phyloP scores from a whole-genome alignment of 2,113 vertebrate species.

The Pelusios castaneus region DNA sequence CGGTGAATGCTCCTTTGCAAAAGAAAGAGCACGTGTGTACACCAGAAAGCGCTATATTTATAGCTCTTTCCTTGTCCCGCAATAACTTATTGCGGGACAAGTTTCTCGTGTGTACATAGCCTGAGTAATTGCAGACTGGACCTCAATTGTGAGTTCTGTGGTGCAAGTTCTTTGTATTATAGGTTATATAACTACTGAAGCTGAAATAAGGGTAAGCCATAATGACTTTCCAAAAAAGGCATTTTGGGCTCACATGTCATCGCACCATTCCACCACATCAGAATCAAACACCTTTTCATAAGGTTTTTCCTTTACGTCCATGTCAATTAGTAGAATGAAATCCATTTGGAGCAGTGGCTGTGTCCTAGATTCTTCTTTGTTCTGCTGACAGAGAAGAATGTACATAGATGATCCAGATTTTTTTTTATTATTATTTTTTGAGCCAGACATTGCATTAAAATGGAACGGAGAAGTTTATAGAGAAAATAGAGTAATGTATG shows the following conservation, averaged over 20 bases:
- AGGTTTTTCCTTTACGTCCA: neutral
- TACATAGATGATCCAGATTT: neutral
- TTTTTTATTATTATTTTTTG: neutral
- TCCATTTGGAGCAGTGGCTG: rapidly evolving
- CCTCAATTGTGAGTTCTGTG: neutral
- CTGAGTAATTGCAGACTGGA: neutral
- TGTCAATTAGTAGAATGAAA: neutral
- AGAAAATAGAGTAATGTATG: slow-evolving; percentile 1
- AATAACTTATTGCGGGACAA: too few species aligned
- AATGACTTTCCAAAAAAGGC: neutral
- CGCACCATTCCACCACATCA: rapidly evolving
- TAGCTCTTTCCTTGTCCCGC: too few species aligned
- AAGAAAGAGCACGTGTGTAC: too few species aligned
- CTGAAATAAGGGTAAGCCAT: neutral
- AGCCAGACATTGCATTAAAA: slow-evolving; percentile 11
- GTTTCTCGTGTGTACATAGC: too few species aligned
- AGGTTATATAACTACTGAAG: neutral
- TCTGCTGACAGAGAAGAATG: neutral
- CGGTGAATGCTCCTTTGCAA: too few species aligned
- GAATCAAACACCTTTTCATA: neutral
- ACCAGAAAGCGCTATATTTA: too few species aligned
- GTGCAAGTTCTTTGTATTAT: neutral
- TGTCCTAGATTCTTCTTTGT: neutral
- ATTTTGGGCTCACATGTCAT: neutral
- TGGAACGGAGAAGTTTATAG: neutral